Evolutionary conservation across 2,797 vertebrate species (phyloP).

Genomic region (Ptychobarbus kaznakovi): DNA sequence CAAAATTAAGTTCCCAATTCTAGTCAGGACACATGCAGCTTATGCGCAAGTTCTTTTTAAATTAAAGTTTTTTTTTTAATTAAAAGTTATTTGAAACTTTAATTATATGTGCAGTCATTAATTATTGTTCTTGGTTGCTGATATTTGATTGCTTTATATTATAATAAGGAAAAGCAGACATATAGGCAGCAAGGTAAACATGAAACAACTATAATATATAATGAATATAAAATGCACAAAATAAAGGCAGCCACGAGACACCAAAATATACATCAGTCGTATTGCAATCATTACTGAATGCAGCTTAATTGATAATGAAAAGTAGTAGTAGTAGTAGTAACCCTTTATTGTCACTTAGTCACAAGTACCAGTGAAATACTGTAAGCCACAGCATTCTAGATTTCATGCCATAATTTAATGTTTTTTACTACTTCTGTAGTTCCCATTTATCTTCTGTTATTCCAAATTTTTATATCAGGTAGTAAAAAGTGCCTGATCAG

Average conservation of each 20-base stretch:
- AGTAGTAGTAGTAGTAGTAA: no score
- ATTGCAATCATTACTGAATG: neutral
- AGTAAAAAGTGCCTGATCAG: slow-evolving; percentile 86
- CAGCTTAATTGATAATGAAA: neutral
- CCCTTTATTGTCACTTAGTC: no score
- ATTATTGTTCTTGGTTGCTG: neutral
- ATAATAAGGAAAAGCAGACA: neutral
- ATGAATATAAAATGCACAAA: no score
- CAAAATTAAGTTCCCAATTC: neutral
- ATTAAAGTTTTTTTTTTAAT: no score
- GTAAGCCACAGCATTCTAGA: neutral
- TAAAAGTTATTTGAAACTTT: no score
- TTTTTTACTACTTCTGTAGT: neutral
- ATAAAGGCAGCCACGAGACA: neutral
- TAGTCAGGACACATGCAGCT: neutral
- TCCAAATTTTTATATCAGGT: slow-evolving; percentile 70
- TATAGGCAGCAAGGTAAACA: neutral
- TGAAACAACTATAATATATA: neutral
- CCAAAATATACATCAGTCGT: neutral
- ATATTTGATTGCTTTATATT: neutral
- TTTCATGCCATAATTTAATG: neutral
- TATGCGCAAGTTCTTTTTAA: neutral
- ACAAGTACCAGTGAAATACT: no score
- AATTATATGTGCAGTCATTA: neutral
- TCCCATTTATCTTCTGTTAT: neutral